phyloP scores from a whole-genome alignment of 2,888 invertebrate species.

The Cephus sareptanus region DNA sequence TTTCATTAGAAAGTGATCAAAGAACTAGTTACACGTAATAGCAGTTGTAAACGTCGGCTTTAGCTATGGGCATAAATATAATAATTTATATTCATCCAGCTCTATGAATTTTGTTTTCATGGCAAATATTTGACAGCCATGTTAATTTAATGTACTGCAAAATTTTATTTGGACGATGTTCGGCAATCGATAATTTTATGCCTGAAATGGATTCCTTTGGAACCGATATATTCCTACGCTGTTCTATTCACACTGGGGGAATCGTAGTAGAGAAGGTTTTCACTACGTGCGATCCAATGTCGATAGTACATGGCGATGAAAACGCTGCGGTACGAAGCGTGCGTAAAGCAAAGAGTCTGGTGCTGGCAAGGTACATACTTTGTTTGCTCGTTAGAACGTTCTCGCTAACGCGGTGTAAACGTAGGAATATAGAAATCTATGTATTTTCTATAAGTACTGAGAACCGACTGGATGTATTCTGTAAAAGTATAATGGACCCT shows the following conservation, averaged over 20 bases:
- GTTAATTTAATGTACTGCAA: background rate
- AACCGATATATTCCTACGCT: background rate
- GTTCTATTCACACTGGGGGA: background rate
- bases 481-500: background rate
- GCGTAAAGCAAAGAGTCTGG: background rate
- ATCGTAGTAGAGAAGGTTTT: background rate
- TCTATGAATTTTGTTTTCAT: background rate
- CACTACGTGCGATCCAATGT: background rate
- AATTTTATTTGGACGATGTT: background rate
- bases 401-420: conserved; percentile 35
- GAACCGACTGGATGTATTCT: background rate
- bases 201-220: background rate
- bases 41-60: background rate
- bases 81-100: background rate
- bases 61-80: background rate
- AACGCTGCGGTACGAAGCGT: background rate
- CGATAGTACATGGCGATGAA: background rate
- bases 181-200: background rate
- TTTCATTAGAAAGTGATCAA: background rate
- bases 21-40: background rate
- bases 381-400: conserved; percentile 31
- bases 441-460: conserved; percentile 14
- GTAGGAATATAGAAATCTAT: conserved; percentile 34
- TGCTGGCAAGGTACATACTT: conserved; percentile 15
- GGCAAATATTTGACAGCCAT: background rate